phyloP scores from a whole-genome alignment of 2,888 invertebrate species.

The Epinotia bilunana region DNA sequence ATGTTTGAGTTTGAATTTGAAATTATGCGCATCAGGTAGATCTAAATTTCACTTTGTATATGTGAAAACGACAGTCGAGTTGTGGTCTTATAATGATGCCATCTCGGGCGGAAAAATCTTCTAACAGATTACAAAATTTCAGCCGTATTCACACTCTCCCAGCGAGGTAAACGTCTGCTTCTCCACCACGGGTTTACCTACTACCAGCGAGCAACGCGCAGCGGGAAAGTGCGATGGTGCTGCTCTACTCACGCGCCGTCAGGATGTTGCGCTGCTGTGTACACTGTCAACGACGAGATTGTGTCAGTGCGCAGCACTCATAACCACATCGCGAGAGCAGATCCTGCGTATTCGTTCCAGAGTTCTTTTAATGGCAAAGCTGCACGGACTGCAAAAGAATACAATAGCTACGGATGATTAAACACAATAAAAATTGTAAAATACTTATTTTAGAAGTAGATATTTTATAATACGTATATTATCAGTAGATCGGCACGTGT shows the following conservation, averaged over 20 bases:
- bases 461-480: too few relatives aligned
- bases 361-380: too few relatives aligned
- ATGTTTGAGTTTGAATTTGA: too few relatives aligned
- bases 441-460: too few relatives aligned
- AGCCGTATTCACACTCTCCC: background rate
- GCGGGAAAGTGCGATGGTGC: slow-evolving; percentile 13
- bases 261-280: slow-evolving; percentile 10
- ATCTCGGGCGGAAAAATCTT: too few relatives aligned
- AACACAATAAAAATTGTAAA: background rate
- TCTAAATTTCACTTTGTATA: too few relatives aligned
- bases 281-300: slow-evolving; percentile 4
- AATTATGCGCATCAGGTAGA: too few relatives aligned
- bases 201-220: background rate
- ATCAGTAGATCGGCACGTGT: too few relatives aligned
- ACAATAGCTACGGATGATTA: background rate
- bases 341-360: background rate
- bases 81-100: too few relatives aligned
- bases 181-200: slow-evolving; percentile 10
- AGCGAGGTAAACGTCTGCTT: slow-evolving; percentile 20
- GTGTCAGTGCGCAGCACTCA: background rate
- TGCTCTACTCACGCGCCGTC: slow-evolving; percentile 8
- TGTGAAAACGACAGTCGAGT: too few relatives aligned
- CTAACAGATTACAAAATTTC: background rate
- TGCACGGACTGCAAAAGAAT: background rate
- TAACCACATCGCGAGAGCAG: background rate